Evolutionary conservation across 2,113 vertebrate genomes (phyloP).

Genomic region (Gavialis gangeticus): DNA sequence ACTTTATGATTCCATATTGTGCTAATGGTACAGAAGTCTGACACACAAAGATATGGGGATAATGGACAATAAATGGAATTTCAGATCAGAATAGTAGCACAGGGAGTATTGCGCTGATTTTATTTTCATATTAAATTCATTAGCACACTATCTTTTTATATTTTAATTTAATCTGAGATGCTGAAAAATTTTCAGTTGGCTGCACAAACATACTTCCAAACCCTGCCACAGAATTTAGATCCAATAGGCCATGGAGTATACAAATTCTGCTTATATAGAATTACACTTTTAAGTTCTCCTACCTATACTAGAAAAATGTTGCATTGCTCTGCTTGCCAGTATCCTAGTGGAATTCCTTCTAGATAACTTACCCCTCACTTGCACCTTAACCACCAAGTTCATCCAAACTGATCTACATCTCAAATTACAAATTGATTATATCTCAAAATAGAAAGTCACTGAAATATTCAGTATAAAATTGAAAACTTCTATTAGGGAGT

Average conservation of each 20-base stretch:
- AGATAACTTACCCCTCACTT: background rate
- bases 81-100: background rate
- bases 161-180: background rate
- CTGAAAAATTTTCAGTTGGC: background rate
- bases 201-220: background rate
- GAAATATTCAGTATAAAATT: background rate
- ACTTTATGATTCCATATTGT: background rate
- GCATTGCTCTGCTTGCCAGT: background rate
- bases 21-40: background rate
- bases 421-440: too few species aligned
- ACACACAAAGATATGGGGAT: background rate
- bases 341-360: background rate
- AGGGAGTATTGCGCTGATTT: background rate
- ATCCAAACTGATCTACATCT: too few species aligned
- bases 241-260: background rate
- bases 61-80: background rate
- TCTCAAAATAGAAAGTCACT: background rate
- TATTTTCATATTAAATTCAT: background rate
- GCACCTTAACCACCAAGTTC: too few species aligned
- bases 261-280: background rate
- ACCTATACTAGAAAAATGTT: background rate
- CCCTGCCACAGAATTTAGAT: background rate
- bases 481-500: background rate
- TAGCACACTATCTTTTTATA: background rate
- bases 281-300: background rate